Base-by-base conservation (phyloP, 2,888 invertebrate species). In the Andrena fulva region DNA sequence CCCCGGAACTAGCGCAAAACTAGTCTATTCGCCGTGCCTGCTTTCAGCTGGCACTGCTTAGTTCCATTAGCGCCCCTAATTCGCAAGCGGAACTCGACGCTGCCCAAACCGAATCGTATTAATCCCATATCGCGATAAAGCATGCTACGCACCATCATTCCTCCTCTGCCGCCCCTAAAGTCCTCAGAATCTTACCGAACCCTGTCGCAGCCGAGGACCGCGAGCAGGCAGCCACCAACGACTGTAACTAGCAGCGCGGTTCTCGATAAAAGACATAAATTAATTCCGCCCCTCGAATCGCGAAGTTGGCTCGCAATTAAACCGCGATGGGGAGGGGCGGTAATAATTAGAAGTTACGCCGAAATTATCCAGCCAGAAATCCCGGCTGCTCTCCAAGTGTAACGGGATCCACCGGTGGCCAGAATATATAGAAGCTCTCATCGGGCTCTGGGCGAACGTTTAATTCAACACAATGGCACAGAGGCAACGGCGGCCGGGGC, bases 41-140 rank as follows among this genome's bases (percentile, higher is more conserved):
- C 84, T 87, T 88, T 87, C 85, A 54, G 62, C 76, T 85, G 79
- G 86, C 84, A 85, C 88, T 87, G 80, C 85, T 90, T 85, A 83
- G 75, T 85, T 89, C 87, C 86, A 90, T 90, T 88, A 86, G 42
- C 77, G 56, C 12, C 64, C n/a, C 79, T 77, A 85, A 80, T 85
- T 82, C 69, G 66, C 77, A 33, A 59, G 20, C 67, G 68, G 20
- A 82, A 82, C 73, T 71, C 64, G 52, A 54, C 63, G 2, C 48
- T 56, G 66, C 16, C 66, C 60, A 35, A 69, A 63, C 24, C 12
- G 27, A 74, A 84, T 75, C 77, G 29, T 77, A 75, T 85, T 77
- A 66, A 56, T 27, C 31, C 59, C 48, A 50, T 8, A 10, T 27
- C 70, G 48, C 48, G 33, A 73, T 79, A 68, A 80, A 68, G 50